A percentile compares a stretch with the other conserved stretches of the same genome.
These are phyloP conservation scores for Drosophila ogumai DNA, from an alignment of 1,140 invertebrate species.

Conservation along the genomic window DNA sequence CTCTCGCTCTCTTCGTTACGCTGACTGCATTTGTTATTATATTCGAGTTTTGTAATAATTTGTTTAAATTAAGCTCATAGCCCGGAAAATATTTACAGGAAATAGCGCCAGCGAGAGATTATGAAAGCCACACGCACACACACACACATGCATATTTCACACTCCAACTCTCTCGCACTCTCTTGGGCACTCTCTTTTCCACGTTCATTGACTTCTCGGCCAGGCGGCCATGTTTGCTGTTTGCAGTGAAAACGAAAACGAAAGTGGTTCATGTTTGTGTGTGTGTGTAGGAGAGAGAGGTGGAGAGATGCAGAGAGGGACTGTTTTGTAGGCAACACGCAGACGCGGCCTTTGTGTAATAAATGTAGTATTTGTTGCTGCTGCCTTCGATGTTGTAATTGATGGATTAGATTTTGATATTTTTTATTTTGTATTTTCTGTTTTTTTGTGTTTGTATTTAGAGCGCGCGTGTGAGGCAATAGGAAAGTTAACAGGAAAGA, in stretches of 20 bases:
- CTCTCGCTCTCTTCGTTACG: conserved; percentile 11
- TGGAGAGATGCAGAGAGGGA: neutral
- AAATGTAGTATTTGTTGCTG: conserved; percentile 51
- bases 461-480: conserved; percentile 28
- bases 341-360: conserved; percentile 74
- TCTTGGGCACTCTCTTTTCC: conserved; percentile 30
- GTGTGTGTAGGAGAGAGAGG: conserved; percentile 6
- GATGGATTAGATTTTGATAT: conserved; percentile 75
- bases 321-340: conserved; percentile 69
- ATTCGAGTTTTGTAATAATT: conserved; percentile 79
- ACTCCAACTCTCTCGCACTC: conserved; percentile 39
- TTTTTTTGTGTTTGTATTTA: conserved; percentile 7
- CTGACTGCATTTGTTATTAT: conserved; percentile 53
- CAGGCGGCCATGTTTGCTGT: conserved; percentile 48
- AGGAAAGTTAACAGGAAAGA: conserved; percentile 14
- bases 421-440: conserved; percentile 9
- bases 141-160: conserved; percentile 4
- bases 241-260: conserved; percentile 72
- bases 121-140: conserved; percentile 59
- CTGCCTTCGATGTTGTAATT: conserved; percentile 66
- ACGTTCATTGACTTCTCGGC: conserved; percentile 76
- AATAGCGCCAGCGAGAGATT: conserved; percentile 61
- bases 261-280: conserved; percentile 71
- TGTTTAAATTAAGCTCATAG: conserved; percentile 75
- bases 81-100: conserved; percentile 73